A percentile compares a stretch with the other conserved stretches of the same genome.
These are phyloP conservation scores for Pycnonotus jocosus DNA, from an alignment of 2,113 vertebrate species.

Conservation along the genomic window DNA sequence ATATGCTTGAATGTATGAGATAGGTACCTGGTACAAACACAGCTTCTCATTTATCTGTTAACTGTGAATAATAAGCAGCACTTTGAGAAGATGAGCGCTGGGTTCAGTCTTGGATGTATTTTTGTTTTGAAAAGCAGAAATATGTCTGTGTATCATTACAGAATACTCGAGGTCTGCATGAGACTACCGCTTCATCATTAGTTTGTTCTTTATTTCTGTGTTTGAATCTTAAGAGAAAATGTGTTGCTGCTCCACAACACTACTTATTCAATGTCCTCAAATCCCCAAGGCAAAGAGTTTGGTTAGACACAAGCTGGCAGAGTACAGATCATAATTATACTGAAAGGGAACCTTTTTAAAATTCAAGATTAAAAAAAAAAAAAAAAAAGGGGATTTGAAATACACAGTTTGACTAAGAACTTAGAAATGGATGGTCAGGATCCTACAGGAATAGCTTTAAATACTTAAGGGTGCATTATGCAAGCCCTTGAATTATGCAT, in stretches of 20 bases:
- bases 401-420: neutral
- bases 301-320: slow-evolving; percentile 31
- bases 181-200: slow-evolving; percentile 25
- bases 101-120: neutral
- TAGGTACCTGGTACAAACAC: neutral
- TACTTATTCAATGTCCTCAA: slow-evolving; percentile 8
- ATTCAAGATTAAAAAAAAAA: neutral
- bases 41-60: slow-evolving; percentile 1
- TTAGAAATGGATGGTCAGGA: neutral
- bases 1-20: neutral
- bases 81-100: neutral
- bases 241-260: neutral
- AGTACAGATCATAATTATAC: slow-evolving; percentile 17
- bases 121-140: neutral
- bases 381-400: neutral
- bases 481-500: neutral
- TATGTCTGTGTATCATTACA: neutral
- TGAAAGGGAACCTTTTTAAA: slow-evolving; percentile 3
- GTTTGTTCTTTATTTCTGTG: neutral
- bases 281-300: slow-evolving; percentile 32
- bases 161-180: neutral
- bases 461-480: neutral
- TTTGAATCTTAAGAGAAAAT: slow-evolving; percentile 24
- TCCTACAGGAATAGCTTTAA: slow-evolving; percentile 3
- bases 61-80: neutral